Percentiles rank a stretch among this genome's conserved stretches.
Conservation (phyloP, 2,888 invertebrate species). For the Calliopum simillimum region DNA sequence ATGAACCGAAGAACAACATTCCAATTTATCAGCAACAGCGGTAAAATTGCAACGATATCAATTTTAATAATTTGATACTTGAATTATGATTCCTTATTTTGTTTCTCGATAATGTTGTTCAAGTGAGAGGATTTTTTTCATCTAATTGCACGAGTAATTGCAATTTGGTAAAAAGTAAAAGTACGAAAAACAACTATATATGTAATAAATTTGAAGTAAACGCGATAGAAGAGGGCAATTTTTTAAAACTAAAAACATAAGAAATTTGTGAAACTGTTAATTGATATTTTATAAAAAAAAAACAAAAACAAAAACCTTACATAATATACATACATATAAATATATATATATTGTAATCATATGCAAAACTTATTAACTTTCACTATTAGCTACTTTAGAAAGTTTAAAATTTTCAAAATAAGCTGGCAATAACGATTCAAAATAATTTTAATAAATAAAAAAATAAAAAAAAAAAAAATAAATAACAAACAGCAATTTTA, state of each 20-base stretch:
- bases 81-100: not conserved
- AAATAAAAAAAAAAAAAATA: not conserved
- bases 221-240: not conserved
- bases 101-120: not conserved
- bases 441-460: not conserved
- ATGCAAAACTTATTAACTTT: not conserved
- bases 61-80: not conserved
- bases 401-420: too few relatives aligned
- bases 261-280: too few relatives aligned
- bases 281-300: not conserved
- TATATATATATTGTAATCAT: not conserved
- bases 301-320: not conserved
- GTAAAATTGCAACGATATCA: conserved; percentile 54
- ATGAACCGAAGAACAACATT: conserved; percentile 66
- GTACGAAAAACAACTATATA: not conserved
- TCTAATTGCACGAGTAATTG: conserved; percentile 1
- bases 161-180: not conserved
- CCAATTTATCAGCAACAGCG: conserved; percentile 67
- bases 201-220: not conserved
- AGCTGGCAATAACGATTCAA: not conserved
- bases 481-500: not conserved
- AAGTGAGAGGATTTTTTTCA: conserved; percentile 3
- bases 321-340: not conserved
- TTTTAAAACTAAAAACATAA: too few relatives aligned
- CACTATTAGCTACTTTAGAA: not conserved